Percentiles rank a stretch among this genome's conserved stretches.
Evolutionary conservation across 2,113 vertebrate genomes (phyloP).

Genomic region (Protobothrops mucrosquamatus): DNA sequence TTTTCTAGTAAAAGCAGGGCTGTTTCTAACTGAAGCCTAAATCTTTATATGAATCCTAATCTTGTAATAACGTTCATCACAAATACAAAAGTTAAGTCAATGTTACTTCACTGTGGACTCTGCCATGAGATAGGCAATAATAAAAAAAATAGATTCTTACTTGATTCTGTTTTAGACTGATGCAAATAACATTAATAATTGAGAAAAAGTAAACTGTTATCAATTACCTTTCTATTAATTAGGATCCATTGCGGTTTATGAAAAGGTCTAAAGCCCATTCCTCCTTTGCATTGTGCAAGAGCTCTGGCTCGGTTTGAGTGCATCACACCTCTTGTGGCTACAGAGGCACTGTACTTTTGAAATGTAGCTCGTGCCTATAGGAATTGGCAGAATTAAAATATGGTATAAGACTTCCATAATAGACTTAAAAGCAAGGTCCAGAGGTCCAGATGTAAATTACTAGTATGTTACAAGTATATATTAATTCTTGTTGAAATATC

Average conservation of each 20-base stretch:
- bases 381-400: neutral
- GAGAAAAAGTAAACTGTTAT: neutral
- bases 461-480: neutral
- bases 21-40: neutral
- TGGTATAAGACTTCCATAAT: neutral
- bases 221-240: conserved; percentile 86
- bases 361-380: conserved; percentile 76
- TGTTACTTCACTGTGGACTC: neutral
- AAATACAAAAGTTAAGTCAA: neutral
- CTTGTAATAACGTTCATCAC: neutral
- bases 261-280: conserved; percentile 85
- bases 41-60: neutral
- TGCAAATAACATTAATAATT: neutral
- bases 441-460: neutral
- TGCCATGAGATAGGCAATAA: neutral
- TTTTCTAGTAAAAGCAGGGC: neutral
- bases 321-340: conserved; percentile 89
- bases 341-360: conserved; percentile 80
- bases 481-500: neutral
- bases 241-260: conserved; percentile 94
- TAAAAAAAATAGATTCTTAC: neutral
- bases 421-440: neutral
- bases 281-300: conserved; percentile 73
- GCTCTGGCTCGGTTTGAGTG: conserved; percentile 83
- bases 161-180: neutral